Base-by-base conservation (phyloP, 2,888 invertebrate genomes). In the Pollenia labialis region DNA sequence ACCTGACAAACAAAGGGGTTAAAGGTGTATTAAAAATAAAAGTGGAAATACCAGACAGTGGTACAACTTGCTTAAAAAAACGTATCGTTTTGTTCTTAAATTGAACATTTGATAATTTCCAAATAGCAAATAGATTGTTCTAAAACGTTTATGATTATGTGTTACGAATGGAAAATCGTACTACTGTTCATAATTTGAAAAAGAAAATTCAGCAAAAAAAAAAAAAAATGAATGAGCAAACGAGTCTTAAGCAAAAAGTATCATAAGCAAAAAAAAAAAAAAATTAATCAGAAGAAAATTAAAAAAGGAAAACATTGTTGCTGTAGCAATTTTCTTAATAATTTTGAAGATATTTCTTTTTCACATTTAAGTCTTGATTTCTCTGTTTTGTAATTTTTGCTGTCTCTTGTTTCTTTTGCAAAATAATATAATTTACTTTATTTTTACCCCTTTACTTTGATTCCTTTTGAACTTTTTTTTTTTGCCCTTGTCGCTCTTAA, bases 371-470 rank as follows among this genome's bases (percentile, higher is more conserved):
- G 52, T 16, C 60, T 69, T 82, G 58, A 69, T 62, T 76, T 68
- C 44, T 69, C 62, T 68, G 64, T 54, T 76, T 46, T 10, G 10
- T n/a, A 40, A 46, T 46, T 62, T 66, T 46, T 56, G 52, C 3
- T 12, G 46, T 18, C 23, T 56, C 52, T 7, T 32, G 4, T 16
- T 52, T 74, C 16, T 62, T 46, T 62, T 64, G 4, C 11, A 14
- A n/a, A 52, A 10, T 69, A 52, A 23, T 46, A 64, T 48, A 77
- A 76, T 66, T 68, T 58, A 52, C 46, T 60, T 72, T 60, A 9
- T 52, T 66, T 81, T 68, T 69, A 80, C n/a, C 69, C 71, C 50
- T 66, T 77, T 76, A 42, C n/a, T 75, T 79, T 52, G 58, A 48
- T 56, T 23, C 23, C 1, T 46, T 42, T 12, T 62, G 32, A n/a